Conservation (phyloP, 1,140 invertebrate genomes). For the Lasioglossum baleicum region DNA sequence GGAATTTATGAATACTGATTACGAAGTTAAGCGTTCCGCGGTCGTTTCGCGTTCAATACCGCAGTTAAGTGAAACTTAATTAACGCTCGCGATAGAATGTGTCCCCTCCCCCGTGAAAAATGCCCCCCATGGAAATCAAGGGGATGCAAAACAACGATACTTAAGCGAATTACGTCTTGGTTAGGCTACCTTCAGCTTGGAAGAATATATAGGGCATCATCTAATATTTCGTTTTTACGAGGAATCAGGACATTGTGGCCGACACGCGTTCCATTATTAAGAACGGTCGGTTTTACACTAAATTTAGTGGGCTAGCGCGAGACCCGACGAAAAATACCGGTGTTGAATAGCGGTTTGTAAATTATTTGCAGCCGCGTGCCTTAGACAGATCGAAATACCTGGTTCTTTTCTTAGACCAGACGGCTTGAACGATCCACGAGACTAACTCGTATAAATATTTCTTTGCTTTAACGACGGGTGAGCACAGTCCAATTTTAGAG, state of each 20-base stretch:
- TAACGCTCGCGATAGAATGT: constrained; percentile 2
- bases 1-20: constrained; percentile 47
- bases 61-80: constrained; percentile 40
- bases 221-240: neutral
- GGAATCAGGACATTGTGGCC: neutral
- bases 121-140: neutral
- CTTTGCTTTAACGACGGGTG: neutral
- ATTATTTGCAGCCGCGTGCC: constrained; percentile 37
- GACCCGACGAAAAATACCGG: neutral
- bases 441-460: constrained; percentile 15
- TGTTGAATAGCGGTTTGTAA: neutral
- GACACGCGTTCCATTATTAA: constrained; percentile 15
- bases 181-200: neutral
- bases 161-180: neutral
- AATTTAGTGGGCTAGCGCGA: constrained; percentile 1
- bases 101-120: neutral
- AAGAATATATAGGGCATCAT: neutral
- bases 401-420: constrained; percentile 35
- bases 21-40: constrained; percentile 25
- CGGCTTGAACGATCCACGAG: neutral
- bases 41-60: constrained; percentile 10
- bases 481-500: neutral
- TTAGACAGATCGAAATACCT: constrained; percentile 42
- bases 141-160: neutral
- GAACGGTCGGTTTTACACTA: neutral